Base-by-base conservation (phyloP, 2,113 vertebrate species). In the Coptodon bakossiorum region DNA sequence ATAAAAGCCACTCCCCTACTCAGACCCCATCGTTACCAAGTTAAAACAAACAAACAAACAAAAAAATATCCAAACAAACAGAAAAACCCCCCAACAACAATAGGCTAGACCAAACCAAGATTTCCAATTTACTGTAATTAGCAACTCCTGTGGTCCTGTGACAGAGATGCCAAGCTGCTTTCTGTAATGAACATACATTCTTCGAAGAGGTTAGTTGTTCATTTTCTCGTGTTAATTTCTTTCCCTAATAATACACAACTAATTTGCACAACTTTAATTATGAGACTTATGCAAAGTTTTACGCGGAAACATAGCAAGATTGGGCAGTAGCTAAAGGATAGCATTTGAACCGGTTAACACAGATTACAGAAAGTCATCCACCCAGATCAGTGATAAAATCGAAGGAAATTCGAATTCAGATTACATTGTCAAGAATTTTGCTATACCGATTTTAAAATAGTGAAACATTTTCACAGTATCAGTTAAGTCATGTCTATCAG, bases 101-200 rank as follows among this genome's bases (percentile, higher is more conserved):
- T 27, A 13, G 59, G 48, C 3, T 11, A 9, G 17, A 12, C 36
- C 10, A 12, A 61, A 81, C 43, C 22, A 22, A 29, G 9, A 12
- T 78, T n/a, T 12, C 3, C 8, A 29, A 48, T 5, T 22, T 50
- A 7, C 7, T 40, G 3, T 4, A 88, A 86, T 88, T 29, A 71
- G 27, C 24, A 63, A 16, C 85, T 83, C 81, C 85, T 89, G 87
- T 82, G 59, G 43, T n/a, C 17, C 61, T n/a, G 10, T 66, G 34
- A 19, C 7, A 31, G 7, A 56, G 14, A 6, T 10, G 3, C 2
- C n/a, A 48, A 5, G 2, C n/a, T 31, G 31, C 16, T 22, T 45
- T 50, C 14, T 14, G 22, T 8, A 11, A 10, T 40, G n/a, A 36
- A 66, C 5, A 9, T 6, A 54, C 3, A 36, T 56, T 53, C 9